These are phyloP conservation scores for Pygocentrus nattereri DNA, from an alignment of 2,797 vertebrate species.

Conservation along the genomic window DNA sequence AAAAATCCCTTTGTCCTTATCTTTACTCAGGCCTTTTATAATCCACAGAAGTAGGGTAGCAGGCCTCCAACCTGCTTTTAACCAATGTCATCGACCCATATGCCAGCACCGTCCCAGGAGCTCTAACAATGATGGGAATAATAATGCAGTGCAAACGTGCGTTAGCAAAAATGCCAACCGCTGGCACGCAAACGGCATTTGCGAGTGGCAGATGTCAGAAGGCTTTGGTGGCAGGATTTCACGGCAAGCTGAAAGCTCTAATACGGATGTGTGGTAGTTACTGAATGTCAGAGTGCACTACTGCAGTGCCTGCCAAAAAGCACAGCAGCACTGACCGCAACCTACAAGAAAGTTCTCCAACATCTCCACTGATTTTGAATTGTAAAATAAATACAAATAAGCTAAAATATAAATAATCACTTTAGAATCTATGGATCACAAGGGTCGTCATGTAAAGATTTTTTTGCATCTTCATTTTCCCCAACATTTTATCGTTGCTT, in stretches of 20 bases:
- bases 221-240: slow-evolving; percentile 78
- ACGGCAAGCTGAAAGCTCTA: slow-evolving; percentile 64
- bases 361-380: background rate
- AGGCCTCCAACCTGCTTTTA: slow-evolving; percentile 47
- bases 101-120: slow-evolving; percentile 23
- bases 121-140: slow-evolving; percentile 33
- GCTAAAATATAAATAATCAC: background rate
- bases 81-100: slow-evolving; percentile 36
- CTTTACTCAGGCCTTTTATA: slow-evolving; percentile 38
- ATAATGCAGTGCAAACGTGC: slow-evolving; percentile 40
- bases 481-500: background rate
- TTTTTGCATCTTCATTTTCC: no score
- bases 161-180: slow-evolving; percentile 60
- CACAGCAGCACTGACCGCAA: slow-evolving; percentile 24
- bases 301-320: slow-evolving; percentile 67
- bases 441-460: background rate
- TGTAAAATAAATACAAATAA: background rate
- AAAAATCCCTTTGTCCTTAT: slow-evolving; percentile 48
- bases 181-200: slow-evolving; percentile 77
- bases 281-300: slow-evolving; percentile 74
- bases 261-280: slow-evolving; percentile 77
- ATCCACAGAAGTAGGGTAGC: slow-evolving; percentile 44
- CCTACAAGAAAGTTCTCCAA: slow-evolving; percentile 4
- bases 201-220: slow-evolving; percentile 79
- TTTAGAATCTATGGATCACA: background rate